Percentiles rank a stretch among this genome's conserved stretches.
These are phyloP conservation scores for Anaspis maculata DNA, from an alignment of 2,888 invertebrate genomes.

Conservation along the genomic window DNA sequence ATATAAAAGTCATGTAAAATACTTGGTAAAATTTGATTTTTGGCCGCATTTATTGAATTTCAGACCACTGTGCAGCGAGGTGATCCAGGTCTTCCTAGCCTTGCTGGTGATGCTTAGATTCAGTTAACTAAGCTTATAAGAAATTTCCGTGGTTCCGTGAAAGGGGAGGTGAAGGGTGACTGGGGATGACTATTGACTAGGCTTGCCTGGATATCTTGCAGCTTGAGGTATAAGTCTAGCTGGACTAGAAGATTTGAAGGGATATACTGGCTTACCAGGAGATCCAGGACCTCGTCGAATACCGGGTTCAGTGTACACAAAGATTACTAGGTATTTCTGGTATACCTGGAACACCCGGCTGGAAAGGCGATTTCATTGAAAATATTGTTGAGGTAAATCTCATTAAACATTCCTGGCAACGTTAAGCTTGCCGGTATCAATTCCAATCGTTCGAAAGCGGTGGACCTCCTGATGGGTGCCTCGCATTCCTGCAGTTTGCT, in stretches of 20 bases:
- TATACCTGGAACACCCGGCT: slow-evolving; percentile 35
- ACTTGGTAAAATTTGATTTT: no score
- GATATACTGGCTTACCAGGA: slow-evolving; percentile 58
- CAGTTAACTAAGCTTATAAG: slow-evolving; percentile 23
- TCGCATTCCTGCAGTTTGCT: no score
- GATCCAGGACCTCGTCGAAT: slow-evolving; percentile 56
- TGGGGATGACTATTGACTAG: slow-evolving; percentile 46
- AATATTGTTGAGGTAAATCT: no score
- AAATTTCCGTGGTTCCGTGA: slow-evolving; percentile 46
- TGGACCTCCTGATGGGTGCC: no score
- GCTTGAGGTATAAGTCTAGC: slow-evolving; percentile 31
- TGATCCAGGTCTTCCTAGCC: slow-evolving; percentile 1
- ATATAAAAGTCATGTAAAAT: no score
- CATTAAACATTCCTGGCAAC: no score
- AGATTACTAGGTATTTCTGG: slow-evolving; percentile 31
- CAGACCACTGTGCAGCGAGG: no score
- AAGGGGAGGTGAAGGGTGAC: slow-evolving; percentile 51
- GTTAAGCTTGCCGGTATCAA: no score
- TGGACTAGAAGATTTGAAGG: slow-evolving; percentile 58
- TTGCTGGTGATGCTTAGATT: background rate
- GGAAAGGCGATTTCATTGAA: slow-evolving; percentile 49
- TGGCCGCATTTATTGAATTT: no score
- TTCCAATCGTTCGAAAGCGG: no score
- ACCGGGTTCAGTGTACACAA: slow-evolving; percentile 29
- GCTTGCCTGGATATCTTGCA: slow-evolving; percentile 42